phyloP scores from a whole-genome alignment of 2,888 invertebrate species.

The Leptopilina myrica region DNA sequence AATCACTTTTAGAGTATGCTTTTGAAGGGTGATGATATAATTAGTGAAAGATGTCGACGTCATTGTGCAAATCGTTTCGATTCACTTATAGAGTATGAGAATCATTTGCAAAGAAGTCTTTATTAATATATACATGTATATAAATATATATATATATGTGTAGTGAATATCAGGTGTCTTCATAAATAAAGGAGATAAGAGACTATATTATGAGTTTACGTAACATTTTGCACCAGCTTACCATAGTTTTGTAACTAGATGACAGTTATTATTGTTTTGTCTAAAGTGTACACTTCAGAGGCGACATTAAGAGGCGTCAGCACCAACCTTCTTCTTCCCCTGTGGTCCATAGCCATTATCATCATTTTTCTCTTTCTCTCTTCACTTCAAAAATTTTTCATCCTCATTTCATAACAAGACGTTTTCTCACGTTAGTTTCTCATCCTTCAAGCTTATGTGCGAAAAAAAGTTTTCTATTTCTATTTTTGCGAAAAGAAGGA shows the following conservation, averaged over 20 bases:
- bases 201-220: slow-evolving; percentile 55
- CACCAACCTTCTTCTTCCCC: neutral
- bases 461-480: too few species aligned
- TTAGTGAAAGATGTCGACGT: slow-evolving; percentile 52
- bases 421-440: slow-evolving; percentile 5
- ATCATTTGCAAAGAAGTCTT: slow-evolving; percentile 47
- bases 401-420: slow-evolving; percentile 21
- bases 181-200: slow-evolving; percentile 58
- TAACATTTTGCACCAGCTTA: slow-evolving; percentile 54
- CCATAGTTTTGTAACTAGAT: slow-evolving; percentile 58
- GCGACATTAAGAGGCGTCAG: slow-evolving; percentile 33
- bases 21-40: slow-evolving; percentile 53
- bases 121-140: neutral
- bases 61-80: slow-evolving; percentile 50
- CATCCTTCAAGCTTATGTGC: too few species aligned
- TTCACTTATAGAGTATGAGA: slow-evolving; percentile 32
- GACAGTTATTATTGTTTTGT: slow-evolving; percentile 64
- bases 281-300: slow-evolving; percentile 45
- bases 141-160: neutral
- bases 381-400: neutral
- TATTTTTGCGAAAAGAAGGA: too few species aligned
- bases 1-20: neutral
- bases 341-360: slow-evolving; percentile 19
- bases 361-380: neutral
- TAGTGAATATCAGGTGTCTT: slow-evolving; percentile 43